Evolutionary conservation across 2,113 vertebrate species (phyloP).

Genomic region (Poeciliopsis turrubarensis): DNA sequence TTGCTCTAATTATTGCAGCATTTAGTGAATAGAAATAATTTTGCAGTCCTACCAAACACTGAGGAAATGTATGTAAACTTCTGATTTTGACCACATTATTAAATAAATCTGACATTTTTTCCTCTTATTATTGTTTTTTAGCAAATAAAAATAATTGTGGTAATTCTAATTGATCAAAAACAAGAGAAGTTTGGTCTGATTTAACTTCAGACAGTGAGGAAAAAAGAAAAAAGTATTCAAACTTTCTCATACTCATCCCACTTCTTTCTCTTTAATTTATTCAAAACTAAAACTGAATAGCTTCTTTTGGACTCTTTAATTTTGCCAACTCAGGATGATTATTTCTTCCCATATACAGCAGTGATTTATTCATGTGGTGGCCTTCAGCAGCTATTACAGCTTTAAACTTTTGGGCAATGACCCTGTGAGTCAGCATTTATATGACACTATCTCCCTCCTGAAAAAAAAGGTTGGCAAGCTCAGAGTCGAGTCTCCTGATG

Average conservation of each 20-base stretch:
- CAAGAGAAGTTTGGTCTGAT: too few relatives aligned
- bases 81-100: too few relatives aligned
- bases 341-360: not conserved
- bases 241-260: not conserved
- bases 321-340: not conserved
- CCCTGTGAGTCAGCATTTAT: slow-evolving; percentile 48
- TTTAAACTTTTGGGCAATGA: slow-evolving; percentile 26
- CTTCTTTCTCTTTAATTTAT: not conserved
- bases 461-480: slow-evolving; percentile 15
- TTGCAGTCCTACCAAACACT: too few relatives aligned
- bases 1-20: too few relatives aligned
- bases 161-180: too few relatives aligned
- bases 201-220: too few relatives aligned
- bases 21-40: too few relatives aligned
- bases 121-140: too few relatives aligned
- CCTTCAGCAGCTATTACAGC: not conserved
- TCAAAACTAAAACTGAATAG: not conserved
- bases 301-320: not conserved
- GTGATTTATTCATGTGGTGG: not conserved
- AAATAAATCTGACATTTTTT: too few relatives aligned
- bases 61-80: too few relatives aligned
- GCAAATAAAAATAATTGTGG: too few relatives aligned
- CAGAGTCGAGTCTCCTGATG: slow-evolving; percentile 39
- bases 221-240: too few relatives aligned
- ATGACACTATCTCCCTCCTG: slow-evolving; percentile 32